Base-by-base conservation (phyloP, 1,140 invertebrate genomes). In the Drosophila punjabiensis region DNA sequence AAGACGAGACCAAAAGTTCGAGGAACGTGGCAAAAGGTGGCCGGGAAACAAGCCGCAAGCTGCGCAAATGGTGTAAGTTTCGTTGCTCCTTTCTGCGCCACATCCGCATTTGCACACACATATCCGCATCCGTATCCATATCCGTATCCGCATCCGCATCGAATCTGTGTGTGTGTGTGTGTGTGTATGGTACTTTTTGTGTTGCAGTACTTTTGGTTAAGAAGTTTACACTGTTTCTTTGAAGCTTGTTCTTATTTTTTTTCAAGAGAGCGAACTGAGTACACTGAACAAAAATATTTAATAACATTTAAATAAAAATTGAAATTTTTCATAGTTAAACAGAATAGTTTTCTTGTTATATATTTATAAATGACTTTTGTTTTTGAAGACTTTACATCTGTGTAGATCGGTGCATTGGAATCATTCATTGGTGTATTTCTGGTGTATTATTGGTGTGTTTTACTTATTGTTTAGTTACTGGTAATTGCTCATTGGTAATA, bases 171-270 rank as follows among this genome's bases (percentile, higher is more conserved):
- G 33, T 48, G 20, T 7, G 45, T 48, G 11, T 14, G 18, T 20
- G 18, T 20, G 32, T 20, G 32, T 53, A 11, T 35, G 33, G 2
- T 24, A 14, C 37, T 48, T 20, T 53, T 66, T 52, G 37, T 37
- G 81, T 80, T 61, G 66, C 58, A 80, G 53, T 66, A 58, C 75
- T 84, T 88, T 83, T 20, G 80, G 76, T 50, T 67, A 83, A 80
- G 80, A 86, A 86, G 52, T 88, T 88, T 82, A 61, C 50, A 63
- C 64, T 63, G 30, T 39, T 60, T 24, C 65, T 64, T 68, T 13
- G 32, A 20, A 48, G 41, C 18, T 37, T 37, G 43, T n/a, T 52
- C 47, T 50, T 48, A 52, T 30, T 41, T 56, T 66, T 60, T 28
- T 56, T 24, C 10, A 18, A 28, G 28, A 32, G 18, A 39, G 30